Evolutionary conservation across 2,113 vertebrate genomes (phyloP), one percentile per base, ranked within the genome.

Genomic region (Chamaetylas fuelleborni): DNA sequence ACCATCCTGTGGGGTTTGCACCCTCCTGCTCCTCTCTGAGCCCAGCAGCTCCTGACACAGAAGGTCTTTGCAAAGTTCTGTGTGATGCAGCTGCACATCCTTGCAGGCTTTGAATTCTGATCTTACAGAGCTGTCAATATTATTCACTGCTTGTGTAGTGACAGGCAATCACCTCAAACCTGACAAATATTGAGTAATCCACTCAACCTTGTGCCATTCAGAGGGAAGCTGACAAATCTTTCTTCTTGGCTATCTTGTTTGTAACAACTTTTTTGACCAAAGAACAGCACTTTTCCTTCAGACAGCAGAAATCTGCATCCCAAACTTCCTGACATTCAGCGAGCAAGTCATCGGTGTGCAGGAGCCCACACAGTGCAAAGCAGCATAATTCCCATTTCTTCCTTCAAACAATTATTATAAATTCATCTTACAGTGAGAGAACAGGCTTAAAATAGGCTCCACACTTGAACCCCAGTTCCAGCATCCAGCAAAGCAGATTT

Each of bases 181-280:
- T 94, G 92, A 95, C 92, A 96, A 95, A 90, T 78, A 90, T 78
- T 86, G 91, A 91, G 91, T 94, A 72, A 95, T 90, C 89, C 50
- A 66, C 70, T 96, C 89, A 91, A 87, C 84, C 87, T 95, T 81
- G 76, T 82, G 94, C 89, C 89, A 77, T 79, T 79, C 94, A 92
- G 23, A 91, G 58, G 45, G 73, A 77, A 95, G 87, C 84, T 92
- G 93, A 92, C 85, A 89, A 84, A 85, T 92, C 66, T 85, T 77
- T 88, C 73, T 83, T 71, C 91, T 83, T 48, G 53, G 47, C 80
- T 93, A 70, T 66, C 86, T 83, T 92, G 76, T 93, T 94, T 93
- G 51, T 93, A 94, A 65, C 77, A 96, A 90, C 88, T 93, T 94
- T 71, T 28, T 54, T 66, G 58, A 86, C 29, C 90, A 77, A 80